Percentiles rank a stretch among this genome's conserved stretches.
phyloP scores from a whole-genome alignment of 2,797 vertebrate genomes.

The Ptychobarbus kaznakovi region DNA sequence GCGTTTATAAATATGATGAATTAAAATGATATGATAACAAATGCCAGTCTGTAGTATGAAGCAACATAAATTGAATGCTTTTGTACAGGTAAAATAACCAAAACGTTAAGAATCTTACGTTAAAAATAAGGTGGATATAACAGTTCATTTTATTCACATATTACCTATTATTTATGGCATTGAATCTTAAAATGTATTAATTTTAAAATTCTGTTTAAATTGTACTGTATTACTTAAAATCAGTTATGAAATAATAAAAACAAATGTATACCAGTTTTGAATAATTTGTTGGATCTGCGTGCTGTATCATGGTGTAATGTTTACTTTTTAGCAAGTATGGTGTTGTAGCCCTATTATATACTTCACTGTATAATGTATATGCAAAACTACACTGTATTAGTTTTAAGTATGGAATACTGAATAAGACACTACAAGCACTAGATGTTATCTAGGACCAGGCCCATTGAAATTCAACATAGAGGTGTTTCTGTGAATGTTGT shows the following conservation, averaged over 20 bases:
- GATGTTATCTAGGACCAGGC: not conserved
- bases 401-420: not conserved
- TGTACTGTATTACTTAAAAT: not conserved
- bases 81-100: not conserved
- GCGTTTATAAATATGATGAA: not conserved
- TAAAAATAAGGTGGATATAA: not conserved
- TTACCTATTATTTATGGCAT: not conserved
- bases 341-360: not conserved
- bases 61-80: not conserved
- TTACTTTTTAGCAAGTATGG: not conserved
- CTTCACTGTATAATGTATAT: not conserved
- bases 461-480: not conserved
- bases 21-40: not conserved
- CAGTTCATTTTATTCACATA: not conserved
- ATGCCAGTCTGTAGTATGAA: not conserved
- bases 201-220: too few species aligned
- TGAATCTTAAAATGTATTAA: not conserved
- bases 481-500: not conserved
- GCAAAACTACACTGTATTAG: not conserved
- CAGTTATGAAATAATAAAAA: not conserved
- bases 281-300: not conserved
- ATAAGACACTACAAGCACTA: not conserved
- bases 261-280: not conserved
- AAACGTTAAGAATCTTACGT: not conserved
- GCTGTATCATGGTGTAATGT: not conserved